These are phyloP conservation scores for Coecobrya sp. DNA, from an alignment of 2,888 invertebrate species.

Conservation along the genomic window DNA sequence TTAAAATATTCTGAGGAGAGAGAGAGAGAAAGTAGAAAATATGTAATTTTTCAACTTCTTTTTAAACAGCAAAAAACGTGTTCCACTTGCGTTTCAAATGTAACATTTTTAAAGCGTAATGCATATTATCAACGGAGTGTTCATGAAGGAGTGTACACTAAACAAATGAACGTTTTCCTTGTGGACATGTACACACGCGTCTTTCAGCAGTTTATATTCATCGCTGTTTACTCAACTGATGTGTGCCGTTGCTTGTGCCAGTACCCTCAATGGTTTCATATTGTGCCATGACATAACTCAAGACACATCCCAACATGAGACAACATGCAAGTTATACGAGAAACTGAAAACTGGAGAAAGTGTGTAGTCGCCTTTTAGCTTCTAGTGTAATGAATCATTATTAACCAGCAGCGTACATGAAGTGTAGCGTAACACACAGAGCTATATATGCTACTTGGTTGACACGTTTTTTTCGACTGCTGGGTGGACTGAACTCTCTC, in stretches of 20 bases:
- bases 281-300: conserved; percentile 5
- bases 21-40: conserved; percentile 50
- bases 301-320: not conserved
- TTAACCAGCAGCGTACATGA: conserved; percentile 30
- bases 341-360: not conserved
- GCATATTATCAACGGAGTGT: too few relatives aligned
- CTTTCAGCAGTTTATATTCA: too few relatives aligned
- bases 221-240: not conserved
- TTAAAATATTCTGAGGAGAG: not conserved
- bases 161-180: too few relatives aligned
- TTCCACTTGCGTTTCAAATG: not conserved
- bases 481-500: not conserved
- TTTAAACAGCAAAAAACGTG: not conserved
- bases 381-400: conserved; percentile 69
- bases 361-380: conserved; percentile 32
- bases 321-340: not conserved
- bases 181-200: too few relatives aligned
- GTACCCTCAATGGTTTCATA: not conserved
- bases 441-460: conserved; percentile 7
- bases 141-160: too few relatives aligned
- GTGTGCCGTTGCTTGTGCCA: not conserved
- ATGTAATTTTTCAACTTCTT: not conserved
- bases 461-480: conserved; percentile 24
- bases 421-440: not conserved
- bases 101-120: too few relatives aligned